Conservation (phyloP, 1,140 invertebrate genomes). For the Tetramorium alpestre region DNA sequence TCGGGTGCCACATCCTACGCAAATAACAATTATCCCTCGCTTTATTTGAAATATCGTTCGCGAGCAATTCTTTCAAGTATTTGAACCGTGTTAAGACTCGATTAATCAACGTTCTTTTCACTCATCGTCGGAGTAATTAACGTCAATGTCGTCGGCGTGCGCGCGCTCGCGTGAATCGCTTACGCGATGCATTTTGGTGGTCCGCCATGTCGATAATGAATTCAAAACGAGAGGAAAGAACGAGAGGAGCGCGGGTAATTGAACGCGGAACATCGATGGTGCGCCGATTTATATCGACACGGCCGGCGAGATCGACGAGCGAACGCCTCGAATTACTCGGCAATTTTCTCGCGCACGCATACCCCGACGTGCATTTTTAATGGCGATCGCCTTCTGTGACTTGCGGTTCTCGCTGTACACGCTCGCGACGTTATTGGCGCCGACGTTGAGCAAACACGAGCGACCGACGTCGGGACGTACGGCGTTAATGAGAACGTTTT, state of each 20-base stretch:
- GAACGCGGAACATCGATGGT: constrained; percentile 64
- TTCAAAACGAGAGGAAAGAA: constrained; percentile 53
- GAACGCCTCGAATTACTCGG: constrained; percentile 63
- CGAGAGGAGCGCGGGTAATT: constrained; percentile 60
- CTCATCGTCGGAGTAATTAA: constrained; percentile 70
- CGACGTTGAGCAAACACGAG: constrained; percentile 50
- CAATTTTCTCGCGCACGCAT: constrained; percentile 66
- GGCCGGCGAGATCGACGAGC: constrained; percentile 58
- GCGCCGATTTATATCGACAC: constrained; percentile 64
- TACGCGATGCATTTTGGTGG: constrained; percentile 61
- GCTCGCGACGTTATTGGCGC: constrained; percentile 45
- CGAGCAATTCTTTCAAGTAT: neutral
- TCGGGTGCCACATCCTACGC: neutral
- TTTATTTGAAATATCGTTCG: neutral
- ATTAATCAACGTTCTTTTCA: constrained; percentile 67
- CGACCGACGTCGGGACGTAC: constrained; percentile 8
- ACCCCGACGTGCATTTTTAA: constrained; percentile 43
- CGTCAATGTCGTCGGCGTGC: constrained; percentile 48
- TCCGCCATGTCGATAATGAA: constrained; percentile 62
- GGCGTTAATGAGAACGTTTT: constrained; percentile 60
- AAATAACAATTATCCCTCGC: neutral
- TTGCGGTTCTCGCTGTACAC: constrained; percentile 47
- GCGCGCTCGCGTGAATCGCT: constrained; percentile 43
- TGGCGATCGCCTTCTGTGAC: constrained; percentile 49
- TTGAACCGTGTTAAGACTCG: constrained; percentile 24